Percentiles rank a stretch among this genome's conserved stretches.
These are phyloP conservation scores for Caiman crocodilus DNA, from an alignment of 2,797 vertebrate species.

Conservation along the genomic window DNA sequence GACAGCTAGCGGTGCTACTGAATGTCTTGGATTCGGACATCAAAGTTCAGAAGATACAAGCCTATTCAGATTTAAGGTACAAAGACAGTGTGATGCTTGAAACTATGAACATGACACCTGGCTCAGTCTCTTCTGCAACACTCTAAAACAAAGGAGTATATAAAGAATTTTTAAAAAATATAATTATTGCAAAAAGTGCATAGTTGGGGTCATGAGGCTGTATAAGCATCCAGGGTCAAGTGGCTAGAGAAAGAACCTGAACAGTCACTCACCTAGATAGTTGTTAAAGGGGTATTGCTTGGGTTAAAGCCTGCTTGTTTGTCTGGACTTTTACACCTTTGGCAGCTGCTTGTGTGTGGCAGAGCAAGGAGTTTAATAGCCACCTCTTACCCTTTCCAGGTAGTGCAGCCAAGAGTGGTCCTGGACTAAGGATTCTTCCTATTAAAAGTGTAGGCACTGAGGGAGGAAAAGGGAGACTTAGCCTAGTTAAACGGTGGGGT, in stretches of 20 bases:
- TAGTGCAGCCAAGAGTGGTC: background rate
- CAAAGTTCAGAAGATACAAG: conserved; percentile 87
- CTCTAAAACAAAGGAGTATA: background rate
- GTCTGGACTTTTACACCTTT: background rate
- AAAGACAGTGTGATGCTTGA: background rate
- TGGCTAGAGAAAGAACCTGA: too few species aligned
- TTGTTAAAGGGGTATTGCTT: background rate
- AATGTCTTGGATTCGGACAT: conserved; percentile 88
- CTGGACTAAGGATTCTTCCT: background rate
- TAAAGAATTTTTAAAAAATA: background rate
- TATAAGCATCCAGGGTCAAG: background rate
- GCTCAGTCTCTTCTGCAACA: background rate
- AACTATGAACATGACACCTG: background rate
- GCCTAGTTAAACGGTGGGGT: too few species aligned
- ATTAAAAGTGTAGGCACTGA: background rate
- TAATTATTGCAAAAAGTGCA: background rate
- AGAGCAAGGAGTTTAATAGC: background rate
- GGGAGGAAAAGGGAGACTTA: background rate
- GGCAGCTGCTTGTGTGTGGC: background rate
- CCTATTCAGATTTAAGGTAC: conserved; percentile 91
- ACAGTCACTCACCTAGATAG: background rate
- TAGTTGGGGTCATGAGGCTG: background rate
- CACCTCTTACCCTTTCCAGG: background rate
- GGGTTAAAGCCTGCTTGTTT: background rate
- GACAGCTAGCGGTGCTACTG: conserved; percentile 89